Base-by-base conservation (phyloP, 1,140 invertebrate genomes). In the Eurosta solidaginis region DNA sequence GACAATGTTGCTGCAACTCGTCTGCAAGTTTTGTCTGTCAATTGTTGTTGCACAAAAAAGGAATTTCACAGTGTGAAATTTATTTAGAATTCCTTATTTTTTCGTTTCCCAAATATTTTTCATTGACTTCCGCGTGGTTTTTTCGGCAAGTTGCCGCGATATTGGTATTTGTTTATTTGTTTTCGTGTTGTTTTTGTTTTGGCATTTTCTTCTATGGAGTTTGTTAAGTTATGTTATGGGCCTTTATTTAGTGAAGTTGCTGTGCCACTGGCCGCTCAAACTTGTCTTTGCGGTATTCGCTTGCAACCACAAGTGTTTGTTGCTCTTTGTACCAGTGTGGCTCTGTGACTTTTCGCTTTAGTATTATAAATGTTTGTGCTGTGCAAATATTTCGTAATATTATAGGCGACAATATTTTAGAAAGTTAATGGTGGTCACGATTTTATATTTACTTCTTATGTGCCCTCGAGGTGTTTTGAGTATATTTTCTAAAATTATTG, bases 81-180 rank as follows among this genome's bases (percentile, higher is more conserved):
- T 68, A 68, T 68, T 68, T 68, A 36, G n/a, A 68, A 40, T 40
- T 68, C 10, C n/a, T 47, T n/a, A n/a, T n/a, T n/a, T n/a, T n/a
- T n/a, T n/a, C n/a, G n/a, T 40, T 68, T 68, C 33, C 20, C 36
- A 68, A 10, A 68, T 22, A 22, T 68, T 54, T 68, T 68, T 40
- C 59, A 68, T 22, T 20, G 33, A 68, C 59, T 68, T 68, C 59
- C 59, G 59, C 59, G 33, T 68, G 36, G n/a, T 29, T 68, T 40
- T 68, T 68, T 63, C 1, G 29, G 1, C 12, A 27, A 10, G 14
- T 17, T 68, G 17, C 14, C 27, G 54, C n/a, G 4, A 5, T 5
- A n/a, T 2, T n/a, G 33, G 33, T n/a, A 7, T 10, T 68, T 40
- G 27, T 47, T 47, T 47, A n/a, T 33, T 63, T 68, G 20, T 40